Evolutionary conservation across 2,797 vertebrate genomes (phyloP).

Genomic region (Garrulus glandarius): DNA sequence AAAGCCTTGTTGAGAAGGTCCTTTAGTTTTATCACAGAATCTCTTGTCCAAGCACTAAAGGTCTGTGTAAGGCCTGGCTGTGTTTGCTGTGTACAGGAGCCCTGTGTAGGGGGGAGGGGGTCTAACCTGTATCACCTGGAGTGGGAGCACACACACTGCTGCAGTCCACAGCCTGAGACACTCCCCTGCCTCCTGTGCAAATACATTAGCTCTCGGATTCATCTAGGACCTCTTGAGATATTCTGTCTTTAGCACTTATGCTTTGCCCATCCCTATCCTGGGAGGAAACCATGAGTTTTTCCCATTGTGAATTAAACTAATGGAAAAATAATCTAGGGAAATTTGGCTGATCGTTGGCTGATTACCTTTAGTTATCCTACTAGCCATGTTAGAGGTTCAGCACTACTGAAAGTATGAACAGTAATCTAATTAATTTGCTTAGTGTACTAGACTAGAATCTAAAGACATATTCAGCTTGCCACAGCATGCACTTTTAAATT

Average conservation of each 20-base stretch:
- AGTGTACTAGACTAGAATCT: constrained; percentile 4
- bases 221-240: background rate
- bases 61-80: background rate
- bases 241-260: background rate
- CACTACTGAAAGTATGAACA: constrained; percentile 3
- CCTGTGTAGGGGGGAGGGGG: background rate
- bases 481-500: constrained; percentile 22
- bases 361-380: constrained; percentile 19
- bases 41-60: background rate
- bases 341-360: constrained; percentile 21
- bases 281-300: background rate
- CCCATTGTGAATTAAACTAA: constrained; percentile 27
- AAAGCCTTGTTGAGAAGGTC: background rate
- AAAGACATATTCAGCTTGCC: background rate
- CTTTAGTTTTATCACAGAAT: background rate
- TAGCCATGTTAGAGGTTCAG: background rate
- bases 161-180: background rate
- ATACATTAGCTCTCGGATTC: background rate
- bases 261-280: background rate
- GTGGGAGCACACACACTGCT: background rate
- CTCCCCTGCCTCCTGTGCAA: background rate
- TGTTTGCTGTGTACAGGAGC: background rate
- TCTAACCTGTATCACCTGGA: background rate
- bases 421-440: constrained; percentile 56
- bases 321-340: constrained; percentile 17